Conservation (phyloP, 2,888 invertebrate genomes). For the Phortica magna region DNA sequence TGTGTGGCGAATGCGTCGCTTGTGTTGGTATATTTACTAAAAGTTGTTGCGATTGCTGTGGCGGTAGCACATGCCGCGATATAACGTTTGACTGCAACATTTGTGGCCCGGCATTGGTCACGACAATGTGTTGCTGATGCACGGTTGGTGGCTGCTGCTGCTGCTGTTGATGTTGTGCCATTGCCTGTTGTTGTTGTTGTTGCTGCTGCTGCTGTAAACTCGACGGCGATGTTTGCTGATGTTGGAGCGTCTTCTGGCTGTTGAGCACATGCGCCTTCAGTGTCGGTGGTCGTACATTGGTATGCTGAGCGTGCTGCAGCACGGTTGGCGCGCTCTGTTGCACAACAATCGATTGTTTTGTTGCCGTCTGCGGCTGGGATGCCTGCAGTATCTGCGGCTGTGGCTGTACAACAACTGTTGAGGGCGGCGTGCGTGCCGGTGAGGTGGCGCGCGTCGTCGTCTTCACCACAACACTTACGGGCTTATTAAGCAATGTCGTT, state of each 20-base stretch:
- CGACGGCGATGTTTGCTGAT: slow-evolving; percentile 55
- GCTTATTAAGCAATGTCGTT: slow-evolving; percentile 63
- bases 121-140: slow-evolving; percentile 63
- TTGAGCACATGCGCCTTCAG: slow-evolving; percentile 83
- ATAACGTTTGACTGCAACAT: slow-evolving; percentile 66
- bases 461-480: slow-evolving; percentile 75
- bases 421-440: slow-evolving; percentile 50
- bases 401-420: slow-evolving; percentile 46
- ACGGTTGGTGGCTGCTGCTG: slow-evolving; percentile 37
- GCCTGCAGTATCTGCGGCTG: slow-evolving; percentile 77
- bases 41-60: slow-evolving; percentile 65
- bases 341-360: slow-evolving; percentile 70
- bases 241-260: slow-evolving; percentile 76
- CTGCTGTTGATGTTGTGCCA: slow-evolving; percentile 57
- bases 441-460: slow-evolving; percentile 48
- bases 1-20: slow-evolving; percentile 68
- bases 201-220: slow-evolving; percentile 46
- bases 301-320: slow-evolving; percentile 76
- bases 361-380: slow-evolving; percentile 70
- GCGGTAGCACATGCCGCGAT: slow-evolving; percentile 59
- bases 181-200: slow-evolving; percentile 41
- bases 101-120: slow-evolving; percentile 66
- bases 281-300: slow-evolving; percentile 79
- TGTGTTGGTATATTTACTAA: slow-evolving; percentile 76
- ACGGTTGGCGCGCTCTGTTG: slow-evolving; percentile 67